Evolutionary conservation across 2,113 vertebrate genomes (phyloP).

Genomic region (mouse (Mus musculus)): GRCm39 chr9:12866001-12866500

Average conservation of each 20-base stretch:
- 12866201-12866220: neutral
- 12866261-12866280: neutral
- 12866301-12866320: neutral
- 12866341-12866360: too few species aligned
- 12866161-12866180: neutral
- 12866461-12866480: too few species aligned
- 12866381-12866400: too few species aligned
- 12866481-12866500: neutral
- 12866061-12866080: neutral
- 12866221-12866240: neutral
- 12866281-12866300: neutral
- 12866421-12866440: neutral
- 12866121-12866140: neutral
- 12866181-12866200: neutral
- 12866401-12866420: too few species aligned
- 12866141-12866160: neutral
- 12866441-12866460: neutral
- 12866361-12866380: too few species aligned
- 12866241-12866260: neutral
- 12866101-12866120: neutral
- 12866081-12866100: neutral
- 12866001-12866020: too few species aligned
- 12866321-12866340: too few species aligned
- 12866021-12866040: neutral
- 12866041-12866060: neutral